These are phyloP conservation scores for Muraenolepis orangiensis DNA, from an alignment of 2,797 vertebrate genomes.

Conservation along the genomic window DNA sequence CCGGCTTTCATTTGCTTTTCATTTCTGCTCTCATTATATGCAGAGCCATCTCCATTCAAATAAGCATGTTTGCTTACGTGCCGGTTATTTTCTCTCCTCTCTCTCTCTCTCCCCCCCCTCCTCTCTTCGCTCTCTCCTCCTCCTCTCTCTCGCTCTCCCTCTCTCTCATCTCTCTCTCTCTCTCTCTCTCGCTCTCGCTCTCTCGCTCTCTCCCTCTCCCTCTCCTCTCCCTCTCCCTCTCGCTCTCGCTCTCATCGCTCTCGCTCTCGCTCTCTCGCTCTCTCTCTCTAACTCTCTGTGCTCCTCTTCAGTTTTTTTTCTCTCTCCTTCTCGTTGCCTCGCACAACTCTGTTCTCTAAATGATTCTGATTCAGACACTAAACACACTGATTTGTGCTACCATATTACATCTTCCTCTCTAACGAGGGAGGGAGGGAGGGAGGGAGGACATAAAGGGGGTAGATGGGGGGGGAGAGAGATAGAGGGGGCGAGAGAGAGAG, in stretches of 20 bases:
- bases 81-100: background rate
- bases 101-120: background rate
- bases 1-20: slow-evolving; percentile 24
- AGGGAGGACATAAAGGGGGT: too few species aligned
- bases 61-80: slow-evolving; percentile 48
- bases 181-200: background rate
- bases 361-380: slow-evolving; percentile 52
- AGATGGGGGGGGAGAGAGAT: too few species aligned
- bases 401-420: slow-evolving; percentile 62
- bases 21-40: slow-evolving; percentile 34
- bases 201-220: background rate
- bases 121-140: too few species aligned
- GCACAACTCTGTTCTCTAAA: slow-evolving; percentile 44
- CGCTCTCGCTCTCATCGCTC: background rate
- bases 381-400: slow-evolving; percentile 51
- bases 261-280: too few species aligned
- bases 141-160: too few species aligned
- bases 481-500: slow-evolving; percentile 1
- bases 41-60: slow-evolving; percentile 35
- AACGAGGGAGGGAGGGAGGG: background rate
- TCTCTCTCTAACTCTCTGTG: background rate
- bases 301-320: background rate
- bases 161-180: background rate
- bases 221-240: background rate
- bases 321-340: slow-evolving; percentile 2